Base-by-base conservation (phyloP, 2,113 vertebrate species). In the Antennarius striatus region DNA sequence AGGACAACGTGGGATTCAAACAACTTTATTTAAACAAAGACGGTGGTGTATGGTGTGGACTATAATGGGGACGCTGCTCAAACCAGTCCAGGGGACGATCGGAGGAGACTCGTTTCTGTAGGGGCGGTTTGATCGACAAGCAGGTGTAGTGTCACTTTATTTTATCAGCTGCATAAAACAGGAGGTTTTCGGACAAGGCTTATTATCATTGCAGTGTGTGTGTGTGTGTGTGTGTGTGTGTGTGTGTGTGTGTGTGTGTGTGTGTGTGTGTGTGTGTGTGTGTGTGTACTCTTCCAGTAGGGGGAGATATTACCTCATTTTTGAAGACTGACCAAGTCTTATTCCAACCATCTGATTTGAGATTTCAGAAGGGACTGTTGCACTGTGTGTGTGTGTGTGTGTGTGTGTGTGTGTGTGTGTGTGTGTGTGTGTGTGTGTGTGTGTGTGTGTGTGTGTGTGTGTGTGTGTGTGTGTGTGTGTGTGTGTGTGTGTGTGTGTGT, bases 261-360 rank as follows among this genome's bases (percentile, higher is more conserved):
- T 64, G 11, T 53, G 13, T 64, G 45, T 67, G 48, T 43, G 49
- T 53, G 45, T 67, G 48, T 43, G 49, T 53, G 2, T 43, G 39
- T 66, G 12, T 28, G 36, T 65, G 32, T 57, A 2, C 4, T 75
- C 48, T 83, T 82, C 82, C 90, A 87, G 66, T 71, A 82, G 84
- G 83, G 81, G 80, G 80, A 5, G 77, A 36, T 74, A 61, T 82
- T 54, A 82, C 62, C 75, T 85, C 52, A 83, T 77, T 62, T 83
- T 81, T 81, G 73, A 77, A 82, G 61, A 73, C 65, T 80, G 49
- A 75, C 70, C 71, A 60, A 76, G 84, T 88, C 73, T 80, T 75
- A 73, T 72, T 71, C 83, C 54, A 62, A 60, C 76, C 70, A 16
- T 67, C 54, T 73, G 62, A 62, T 75, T 39, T 60, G 67, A 79